Base-by-base conservation (phyloP, 2,797 vertebrate genomes). In the Gymnoscopelus microlampas region DNA sequence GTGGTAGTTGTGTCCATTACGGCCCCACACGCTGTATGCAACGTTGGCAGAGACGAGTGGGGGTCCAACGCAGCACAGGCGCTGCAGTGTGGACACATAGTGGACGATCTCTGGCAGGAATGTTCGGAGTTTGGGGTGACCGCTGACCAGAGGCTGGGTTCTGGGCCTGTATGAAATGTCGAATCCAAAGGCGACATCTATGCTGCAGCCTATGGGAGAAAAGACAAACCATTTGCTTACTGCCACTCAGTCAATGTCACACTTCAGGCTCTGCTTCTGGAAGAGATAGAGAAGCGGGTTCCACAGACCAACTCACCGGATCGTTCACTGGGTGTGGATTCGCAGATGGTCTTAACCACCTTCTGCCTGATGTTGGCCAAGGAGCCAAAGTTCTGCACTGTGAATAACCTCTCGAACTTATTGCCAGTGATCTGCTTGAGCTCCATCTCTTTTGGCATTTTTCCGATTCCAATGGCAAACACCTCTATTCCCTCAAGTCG, bases 121-220 rank as follows among this genome's bases (percentile, higher is more conserved):
- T 0, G 3, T 13, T 77, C 79, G 77, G 13, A 97, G 88, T 60
- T 85, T 93, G 73, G 68, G 66, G 64, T 93, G 95, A 51, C 91
- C 69, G 5, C 70, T 87, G 73, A 87, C 50, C 29, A 94, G 76
- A 7, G 53, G 58, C 14, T 68, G 70, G 10, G 59, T 68, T 2
- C 47, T 69, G 1, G 1, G 10, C 4, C 2, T 74, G 4, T 23
- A 76, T 0, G 96, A 94, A 72, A 93, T 91, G 74, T 97, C 96
- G 23, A 97, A 91, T 54, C 94, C 96, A 68, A 97, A 61, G 55
- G 91, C 94, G 74, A 98, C 87, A 68, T 96, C 93, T 11, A 96
- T 67, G 29, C 13, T 60, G 64, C 96, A 98, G 35, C 14, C 96
- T 96, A 70, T 1, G n/a, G 50, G 0, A 12, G 5, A 44, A 44